phyloP scores from a whole-genome alignment of 2,888 invertebrate species.

The Autographa pulchrina region DNA sequence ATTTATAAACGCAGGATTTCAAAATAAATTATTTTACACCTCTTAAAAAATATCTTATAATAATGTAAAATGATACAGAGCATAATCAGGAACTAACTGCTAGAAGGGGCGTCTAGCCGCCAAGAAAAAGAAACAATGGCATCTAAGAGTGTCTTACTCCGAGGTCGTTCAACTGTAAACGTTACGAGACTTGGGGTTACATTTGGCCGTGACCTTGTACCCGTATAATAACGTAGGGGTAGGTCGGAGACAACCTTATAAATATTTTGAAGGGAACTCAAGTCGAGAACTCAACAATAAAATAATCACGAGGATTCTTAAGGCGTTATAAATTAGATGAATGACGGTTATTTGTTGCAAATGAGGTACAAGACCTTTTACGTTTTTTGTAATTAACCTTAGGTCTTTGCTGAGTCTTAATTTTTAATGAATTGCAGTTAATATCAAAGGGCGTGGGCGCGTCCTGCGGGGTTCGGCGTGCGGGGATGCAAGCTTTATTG shows the following conservation, averaged over 20 bases:
- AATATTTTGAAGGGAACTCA: neutral
- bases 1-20: neutral
- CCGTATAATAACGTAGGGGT: neutral
- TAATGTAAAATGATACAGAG: no score
- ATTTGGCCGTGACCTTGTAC: neutral
- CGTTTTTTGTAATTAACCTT: neutral
- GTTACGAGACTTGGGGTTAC: neutral
- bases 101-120: neutral
- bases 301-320: neutral
- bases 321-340: neutral
- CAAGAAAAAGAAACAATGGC: neutral
- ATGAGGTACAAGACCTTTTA: neutral
- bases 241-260: neutral
- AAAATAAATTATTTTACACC: no score
- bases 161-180: neutral
- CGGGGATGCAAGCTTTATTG: constrained; percentile 26
- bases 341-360: neutral
- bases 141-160: neutral
- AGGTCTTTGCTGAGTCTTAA: neutral
- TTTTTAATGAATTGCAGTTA: neutral
- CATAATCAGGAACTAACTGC: no score
- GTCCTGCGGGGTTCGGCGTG: neutral
- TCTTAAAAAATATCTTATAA: no score
- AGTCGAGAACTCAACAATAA: neutral
- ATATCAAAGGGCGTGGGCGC: neutral